phyloP scores from a whole-genome alignment of 1,140 invertebrate genomes.

The Bombus haemorrhoidalis region DNA sequence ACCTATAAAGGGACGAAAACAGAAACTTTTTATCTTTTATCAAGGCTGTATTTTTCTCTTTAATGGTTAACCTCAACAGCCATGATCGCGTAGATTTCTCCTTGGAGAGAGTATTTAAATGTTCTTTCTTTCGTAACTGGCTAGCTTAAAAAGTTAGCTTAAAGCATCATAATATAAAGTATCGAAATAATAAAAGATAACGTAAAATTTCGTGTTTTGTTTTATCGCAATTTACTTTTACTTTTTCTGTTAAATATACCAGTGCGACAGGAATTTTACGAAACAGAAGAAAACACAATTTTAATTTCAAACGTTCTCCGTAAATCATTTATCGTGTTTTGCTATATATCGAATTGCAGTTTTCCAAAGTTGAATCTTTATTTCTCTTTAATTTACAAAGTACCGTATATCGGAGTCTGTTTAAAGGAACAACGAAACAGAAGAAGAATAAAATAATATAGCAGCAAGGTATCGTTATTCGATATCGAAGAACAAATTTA shows the following conservation, averaged over 20 bases:
- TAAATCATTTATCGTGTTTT: not conserved
- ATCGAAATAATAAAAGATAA: not conserved
- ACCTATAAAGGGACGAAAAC: not conserved
- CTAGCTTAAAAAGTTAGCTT: no score
- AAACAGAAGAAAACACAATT: not conserved
- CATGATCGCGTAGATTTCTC: no score
- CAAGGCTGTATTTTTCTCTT: not conserved
- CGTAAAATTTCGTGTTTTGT: not conserved
- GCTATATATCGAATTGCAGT: not conserved
- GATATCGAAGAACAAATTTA: not conserved
- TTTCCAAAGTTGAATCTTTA: not conserved
- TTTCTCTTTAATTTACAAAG: not conserved
- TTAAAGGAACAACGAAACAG: not conserved
- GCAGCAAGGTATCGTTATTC: not conserved
- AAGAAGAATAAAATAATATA: not conserved
- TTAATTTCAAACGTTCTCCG: not conserved
- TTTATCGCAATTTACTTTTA: no score
- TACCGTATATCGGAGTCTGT: not conserved
- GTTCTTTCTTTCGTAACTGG: no score
- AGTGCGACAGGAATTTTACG: not conserved
- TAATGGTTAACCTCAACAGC: not conserved
- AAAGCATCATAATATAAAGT: not conserved
- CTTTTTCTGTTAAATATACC: no score
- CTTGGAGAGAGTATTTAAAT: no score
- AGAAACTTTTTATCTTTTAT: not conserved